Evolutionary conservation across 2,113 vertebrate genomes (phyloP), one percentile per base, ranked within the genome.

Genomic region (Erythrocercus mccallii): DNA sequence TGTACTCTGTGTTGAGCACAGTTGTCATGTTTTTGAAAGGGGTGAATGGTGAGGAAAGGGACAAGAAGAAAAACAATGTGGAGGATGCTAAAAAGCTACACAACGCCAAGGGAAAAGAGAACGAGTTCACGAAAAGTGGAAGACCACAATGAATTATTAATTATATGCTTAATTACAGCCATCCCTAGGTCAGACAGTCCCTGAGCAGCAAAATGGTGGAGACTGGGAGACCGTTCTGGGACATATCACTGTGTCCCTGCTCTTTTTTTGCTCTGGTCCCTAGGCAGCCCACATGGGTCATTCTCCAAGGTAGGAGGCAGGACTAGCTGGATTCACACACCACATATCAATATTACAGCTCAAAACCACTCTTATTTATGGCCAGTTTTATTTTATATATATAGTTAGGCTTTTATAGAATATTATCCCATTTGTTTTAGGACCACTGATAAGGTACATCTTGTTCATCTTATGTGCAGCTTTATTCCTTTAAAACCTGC

Each of bases 71-170:
- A 81, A 92, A 73, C 3, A 30, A 10, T 0, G 23, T 33, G 14
- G 23, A 42, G 12, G 51, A 38, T 68, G 27, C 28, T 95, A 47
- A 91, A 92, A 80, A 83, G 62, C 54, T 45, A 13, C 50, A 33
- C 28, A 68, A 51, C 0, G 0, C 38, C 83, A 62, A 66, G 68
- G 48, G 72, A 92, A 94, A 88, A 92, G 5, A 45, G 38, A 70
- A 30, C 21, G 81, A 71, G 56, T 81, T 94, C 81, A 86, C 0
- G 0, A 27, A 79, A 69, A 91, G 81, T 50, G 69, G 65, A 92
- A 87, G 48, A 70, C 9, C 27, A 81, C 38, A 47, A 91, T 94
- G 27, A 86, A 96, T 96, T 89, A 94, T 96, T 92, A 78, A 96
- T 74, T 35, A 68, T 24, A 70, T 60, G 81, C 23, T 96, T 92